Percentiles rank a stretch among this genome's conserved stretches.
Conservation (phyloP, 2,113 vertebrate species). For the Trichechus manatus region DNA sequence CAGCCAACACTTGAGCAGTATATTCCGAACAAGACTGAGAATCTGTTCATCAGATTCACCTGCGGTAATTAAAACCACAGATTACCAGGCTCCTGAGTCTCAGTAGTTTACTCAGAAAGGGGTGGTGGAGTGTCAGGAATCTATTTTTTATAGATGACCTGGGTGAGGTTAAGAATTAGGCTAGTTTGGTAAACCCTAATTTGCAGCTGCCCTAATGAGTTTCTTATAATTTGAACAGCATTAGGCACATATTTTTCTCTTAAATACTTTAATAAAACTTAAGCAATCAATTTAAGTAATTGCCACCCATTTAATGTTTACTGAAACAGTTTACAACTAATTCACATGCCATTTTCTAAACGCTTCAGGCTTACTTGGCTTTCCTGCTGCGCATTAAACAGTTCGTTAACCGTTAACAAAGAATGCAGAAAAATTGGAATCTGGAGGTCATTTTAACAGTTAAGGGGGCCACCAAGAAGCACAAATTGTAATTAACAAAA, state of each 20-base stretch:
- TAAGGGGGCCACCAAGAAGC: constrained; percentile 68
- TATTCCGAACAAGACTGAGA: neutral
- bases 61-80: constrained; percentile 2
- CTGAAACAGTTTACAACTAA: constrained; percentile 86
- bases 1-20: neutral
- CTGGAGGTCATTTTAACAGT: constrained; percentile 82
- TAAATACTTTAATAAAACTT: constrained; percentile 84
- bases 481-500: constrained; percentile 76
- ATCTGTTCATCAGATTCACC: neutral
- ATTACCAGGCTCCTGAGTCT: neutral
- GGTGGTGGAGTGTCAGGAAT: neutral
- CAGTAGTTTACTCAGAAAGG: neutral
- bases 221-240: constrained; percentile 65
- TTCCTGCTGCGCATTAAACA: constrained; percentile 85
- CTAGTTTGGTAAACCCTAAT: constrained; percentile 38
- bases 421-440: constrained; percentile 76
- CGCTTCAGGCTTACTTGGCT: constrained; percentile 86
- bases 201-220: constrained; percentile 79
- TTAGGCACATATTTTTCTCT: constrained; percentile 77
- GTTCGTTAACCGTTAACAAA: constrained; percentile 89
- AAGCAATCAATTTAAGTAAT: constrained; percentile 86
- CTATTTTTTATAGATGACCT: constrained; percentile 13
- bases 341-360: constrained; percentile 86
- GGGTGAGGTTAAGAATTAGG: constrained; percentile 1
- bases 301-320: constrained; percentile 87